A percentile compares a stretch with the other conserved stretches of the same genome.
Evolutionary conservation across 2,113 vertebrate species (phyloP).

Genomic region (Prochilodus magdalenae): DNA sequence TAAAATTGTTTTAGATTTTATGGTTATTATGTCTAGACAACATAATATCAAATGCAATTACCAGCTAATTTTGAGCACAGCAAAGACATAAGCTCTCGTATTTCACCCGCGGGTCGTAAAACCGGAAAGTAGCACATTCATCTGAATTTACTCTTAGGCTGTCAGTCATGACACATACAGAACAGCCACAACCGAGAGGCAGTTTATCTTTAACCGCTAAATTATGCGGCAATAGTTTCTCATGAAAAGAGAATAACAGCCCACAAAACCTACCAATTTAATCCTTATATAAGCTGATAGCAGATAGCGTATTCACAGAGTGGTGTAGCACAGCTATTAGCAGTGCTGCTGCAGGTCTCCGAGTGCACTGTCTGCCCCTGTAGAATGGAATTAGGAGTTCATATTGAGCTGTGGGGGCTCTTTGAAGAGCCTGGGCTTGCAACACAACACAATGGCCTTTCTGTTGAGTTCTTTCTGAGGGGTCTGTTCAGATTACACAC

Average conservation of each 20-base stretch:
- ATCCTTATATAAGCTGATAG: conserved; percentile 15
- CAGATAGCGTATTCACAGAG: background rate
- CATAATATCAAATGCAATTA: conserved; percentile 1
- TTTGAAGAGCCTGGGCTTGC: conserved; percentile 45
- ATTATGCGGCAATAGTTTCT: conserved; percentile 8
- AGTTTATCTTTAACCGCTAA: conserved; percentile 9
- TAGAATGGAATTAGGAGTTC: conserved; percentile 10
- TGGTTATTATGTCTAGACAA: background rate
- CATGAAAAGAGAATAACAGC: background rate
- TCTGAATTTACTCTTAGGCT: conserved; percentile 23
- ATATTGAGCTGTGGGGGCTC: conserved; percentile 16
- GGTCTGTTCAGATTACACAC: conserved; percentile 51
- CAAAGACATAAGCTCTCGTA: background rate
- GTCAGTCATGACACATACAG: background rate
- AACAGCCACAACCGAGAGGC: conserved; percentile 24
- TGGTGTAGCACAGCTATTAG: conserved; percentile 17
- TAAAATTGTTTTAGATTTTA: too few relatives aligned
- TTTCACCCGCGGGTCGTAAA: background rate
- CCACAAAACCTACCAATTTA: background rate
- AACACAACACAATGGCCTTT: conserved; percentile 48
- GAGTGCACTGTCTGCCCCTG: conserved; percentile 5
- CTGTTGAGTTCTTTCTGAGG: conserved; percentile 45
- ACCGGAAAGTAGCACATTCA: background rate
- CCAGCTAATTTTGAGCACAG: background rate
- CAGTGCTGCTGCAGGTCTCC: background rate